A percentile compares a stretch with the other conserved stretches of the same genome.
phyloP scores from a whole-genome alignment of 2,797 vertebrate species.

The Labroides dimidiatus region DNA sequence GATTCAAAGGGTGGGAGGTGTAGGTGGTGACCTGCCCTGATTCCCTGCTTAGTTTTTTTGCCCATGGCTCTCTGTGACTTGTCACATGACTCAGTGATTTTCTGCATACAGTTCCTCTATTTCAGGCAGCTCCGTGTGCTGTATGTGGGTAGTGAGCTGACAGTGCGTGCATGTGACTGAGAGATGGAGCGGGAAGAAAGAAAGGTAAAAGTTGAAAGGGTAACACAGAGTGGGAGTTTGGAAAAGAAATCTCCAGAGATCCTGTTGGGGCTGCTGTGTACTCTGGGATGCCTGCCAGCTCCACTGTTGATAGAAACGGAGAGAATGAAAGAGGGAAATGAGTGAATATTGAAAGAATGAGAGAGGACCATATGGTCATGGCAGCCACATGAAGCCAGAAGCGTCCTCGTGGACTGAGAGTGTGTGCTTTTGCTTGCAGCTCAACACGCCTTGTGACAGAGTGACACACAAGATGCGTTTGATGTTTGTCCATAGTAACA shows the following conservation, averaged over 20 bases:
- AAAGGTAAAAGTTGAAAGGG: constrained; percentile 11
- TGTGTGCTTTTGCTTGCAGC: constrained; percentile 2
- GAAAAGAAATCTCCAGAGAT: constrained; percentile 42
- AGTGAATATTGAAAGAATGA: constrained; percentile 42
- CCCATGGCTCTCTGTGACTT: constrained; percentile 34
- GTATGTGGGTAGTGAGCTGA: constrained; percentile 49
- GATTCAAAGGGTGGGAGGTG: constrained; percentile 36
- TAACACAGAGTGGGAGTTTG: constrained; percentile 33
- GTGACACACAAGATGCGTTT: neutral
- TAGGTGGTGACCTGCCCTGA: constrained; percentile 26
- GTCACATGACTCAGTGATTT: constrained; percentile 42
- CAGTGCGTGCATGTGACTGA: constrained; percentile 4
- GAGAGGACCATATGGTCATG: constrained; percentile 35
- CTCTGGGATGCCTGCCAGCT: constrained; percentile 59
- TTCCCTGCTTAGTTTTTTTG: constrained; percentile 28
- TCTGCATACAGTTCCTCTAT: constrained; percentile 44
- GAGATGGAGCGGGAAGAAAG: constrained; percentile 29
- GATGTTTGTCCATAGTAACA: neutral
- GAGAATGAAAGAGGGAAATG: constrained; percentile 36
- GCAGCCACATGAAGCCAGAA: constrained; percentile 27
- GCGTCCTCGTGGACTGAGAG: constrained; percentile 22
- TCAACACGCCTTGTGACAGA: constrained; percentile 8
- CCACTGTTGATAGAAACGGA: constrained; percentile 47
- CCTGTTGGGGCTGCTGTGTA: constrained; percentile 46
- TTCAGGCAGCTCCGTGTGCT: neutral